These are phyloP conservation scores for Falco punctatus DNA, from an alignment of 2,113 vertebrate genomes.

Conservation along the genomic window DNA sequence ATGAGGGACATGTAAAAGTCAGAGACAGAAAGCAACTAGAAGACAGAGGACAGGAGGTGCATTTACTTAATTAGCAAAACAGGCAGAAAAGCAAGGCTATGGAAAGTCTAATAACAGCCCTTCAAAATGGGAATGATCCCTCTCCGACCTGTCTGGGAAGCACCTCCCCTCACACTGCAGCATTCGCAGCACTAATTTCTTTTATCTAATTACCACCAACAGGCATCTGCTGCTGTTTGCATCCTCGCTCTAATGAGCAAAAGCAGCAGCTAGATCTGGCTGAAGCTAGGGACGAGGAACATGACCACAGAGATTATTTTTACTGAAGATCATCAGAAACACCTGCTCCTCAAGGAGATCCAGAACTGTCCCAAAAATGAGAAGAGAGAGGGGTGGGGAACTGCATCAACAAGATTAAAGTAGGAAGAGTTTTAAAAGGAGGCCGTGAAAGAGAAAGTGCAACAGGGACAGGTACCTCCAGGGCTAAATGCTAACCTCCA, in stretches of 20 bases:
- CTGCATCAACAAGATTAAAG: background rate
- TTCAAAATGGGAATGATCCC: background rate
- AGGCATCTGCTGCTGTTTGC: conserved; percentile 40
- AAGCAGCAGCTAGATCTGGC: background rate
- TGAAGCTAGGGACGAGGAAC: background rate
- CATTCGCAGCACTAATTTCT: background rate
- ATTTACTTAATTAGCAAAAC: background rate
- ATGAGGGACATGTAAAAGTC: background rate
- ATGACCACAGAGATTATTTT: background rate
- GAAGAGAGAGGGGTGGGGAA: background rate
- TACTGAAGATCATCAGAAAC: background rate
- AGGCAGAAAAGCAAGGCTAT: background rate
- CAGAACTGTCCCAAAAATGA: background rate
- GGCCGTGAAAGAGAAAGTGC: background rate
- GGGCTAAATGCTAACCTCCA: background rate
- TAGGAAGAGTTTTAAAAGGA: background rate
- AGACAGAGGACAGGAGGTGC: background rate
- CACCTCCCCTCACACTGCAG: background rate
- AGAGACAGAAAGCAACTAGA: background rate
- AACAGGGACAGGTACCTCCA: background rate
- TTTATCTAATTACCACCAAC: conserved; percentile 48
- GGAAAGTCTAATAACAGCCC: background rate
- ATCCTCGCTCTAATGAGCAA: background rate
- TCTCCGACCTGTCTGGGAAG: background rate
- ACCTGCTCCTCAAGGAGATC: background rate